Conservation (phyloP, 2,113 vertebrate genomes). For the Gavialis gangeticus region DNA sequence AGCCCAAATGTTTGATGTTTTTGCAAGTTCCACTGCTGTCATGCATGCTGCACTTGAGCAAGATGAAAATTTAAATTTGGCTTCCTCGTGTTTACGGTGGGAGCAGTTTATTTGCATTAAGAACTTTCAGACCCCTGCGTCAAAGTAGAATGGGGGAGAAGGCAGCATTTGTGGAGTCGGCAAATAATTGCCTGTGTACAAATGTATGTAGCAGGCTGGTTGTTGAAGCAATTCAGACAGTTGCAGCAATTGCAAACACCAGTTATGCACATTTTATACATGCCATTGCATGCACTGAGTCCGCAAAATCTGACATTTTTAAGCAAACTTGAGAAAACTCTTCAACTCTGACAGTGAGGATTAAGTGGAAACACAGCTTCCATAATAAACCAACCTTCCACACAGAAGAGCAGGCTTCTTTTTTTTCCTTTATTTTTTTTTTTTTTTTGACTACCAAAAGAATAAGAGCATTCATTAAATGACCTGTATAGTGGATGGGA, state of each 20-base stretch:
- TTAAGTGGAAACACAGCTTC: neutral
- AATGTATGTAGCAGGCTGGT: neutral
- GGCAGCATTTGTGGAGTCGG: neutral
- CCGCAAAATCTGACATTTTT: neutral
- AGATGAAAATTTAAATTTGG: neutral
- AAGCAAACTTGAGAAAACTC: neutral
- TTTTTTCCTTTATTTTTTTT: too few relatives aligned
- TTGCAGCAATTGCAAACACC: neutral
- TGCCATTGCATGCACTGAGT: neutral
- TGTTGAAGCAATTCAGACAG: neutral
- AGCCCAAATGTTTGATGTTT: neutral
- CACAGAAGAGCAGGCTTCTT: neutral
- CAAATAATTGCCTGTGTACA: neutral
- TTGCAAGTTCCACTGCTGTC: neutral
- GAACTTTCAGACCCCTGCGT: neutral
- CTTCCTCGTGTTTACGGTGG: fast-evolving
- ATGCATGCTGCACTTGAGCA: neutral
- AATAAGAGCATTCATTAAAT: neutral
- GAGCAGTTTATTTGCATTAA: neutral
- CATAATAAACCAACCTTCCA: neutral
- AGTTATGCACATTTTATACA: neutral
- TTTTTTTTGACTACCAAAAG: neutral
- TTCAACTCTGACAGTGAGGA: neutral
- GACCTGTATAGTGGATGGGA: neutral
- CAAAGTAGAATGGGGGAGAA: neutral